These are phyloP conservation scores for Cataglyphis cursor DNA, from an alignment of 2,888 invertebrate genomes.

Conservation along the genomic window DNA sequence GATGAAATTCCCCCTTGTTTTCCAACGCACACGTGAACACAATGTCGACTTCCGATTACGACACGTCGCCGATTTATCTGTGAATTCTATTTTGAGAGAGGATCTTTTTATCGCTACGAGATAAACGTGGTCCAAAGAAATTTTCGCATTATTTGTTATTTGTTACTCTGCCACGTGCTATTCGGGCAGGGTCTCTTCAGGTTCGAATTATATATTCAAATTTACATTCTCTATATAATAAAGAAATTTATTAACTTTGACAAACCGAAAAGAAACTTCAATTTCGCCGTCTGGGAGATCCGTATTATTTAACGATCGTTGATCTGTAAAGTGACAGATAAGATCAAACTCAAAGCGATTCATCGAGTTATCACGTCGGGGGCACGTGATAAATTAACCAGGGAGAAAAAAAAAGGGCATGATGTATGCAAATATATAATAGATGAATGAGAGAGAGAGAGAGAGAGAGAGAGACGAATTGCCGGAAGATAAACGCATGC, in stretches of 20 bases:
- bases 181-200: conserved; percentile 2
- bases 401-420: not conserved
- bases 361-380: not conserved
- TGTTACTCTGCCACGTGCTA: conserved; percentile 6
- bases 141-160: conserved; percentile 25
- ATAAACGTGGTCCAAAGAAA: conserved; percentile 23
- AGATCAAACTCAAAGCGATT: not conserved
- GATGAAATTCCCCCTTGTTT: not conserved
- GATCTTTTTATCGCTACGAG: not conserved
- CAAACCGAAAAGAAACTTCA: not conserved
- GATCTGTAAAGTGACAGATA: not conserved
- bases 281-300: not conserved
- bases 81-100: conserved; percentile 10
- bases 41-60: conserved; percentile 22
- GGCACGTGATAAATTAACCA: not conserved
- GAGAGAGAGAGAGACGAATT: not conserved
- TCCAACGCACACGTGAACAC: not conserved
- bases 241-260: not conserved
- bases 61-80: conserved; percentile 11
- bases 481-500: conserved; percentile 25
- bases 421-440: not conserved
- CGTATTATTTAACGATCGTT: not conserved
- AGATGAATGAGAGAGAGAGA: not conserved
- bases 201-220: not conserved
- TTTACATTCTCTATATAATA: not conserved